Conservation (phyloP, 2,113 vertebrate genomes). For the Gopherus evgoodei region DNA sequence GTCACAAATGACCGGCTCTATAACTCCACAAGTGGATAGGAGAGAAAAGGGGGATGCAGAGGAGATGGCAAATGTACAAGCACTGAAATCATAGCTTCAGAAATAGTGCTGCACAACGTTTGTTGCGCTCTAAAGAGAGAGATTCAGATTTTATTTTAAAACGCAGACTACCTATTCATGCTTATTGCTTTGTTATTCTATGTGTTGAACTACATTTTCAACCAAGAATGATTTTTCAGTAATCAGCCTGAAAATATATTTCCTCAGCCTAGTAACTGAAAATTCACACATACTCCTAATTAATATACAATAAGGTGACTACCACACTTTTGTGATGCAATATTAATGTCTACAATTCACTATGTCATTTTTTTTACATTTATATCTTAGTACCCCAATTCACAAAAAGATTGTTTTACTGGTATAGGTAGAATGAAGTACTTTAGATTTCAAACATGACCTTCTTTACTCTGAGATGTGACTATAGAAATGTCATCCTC, state of each 20-base stretch:
- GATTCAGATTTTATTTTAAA: conserved; percentile 1
- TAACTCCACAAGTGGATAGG: neutral
- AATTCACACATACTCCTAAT: neutral
- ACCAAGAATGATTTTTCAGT: neutral
- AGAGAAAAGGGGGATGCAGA: neutral
- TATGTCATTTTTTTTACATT: neutral
- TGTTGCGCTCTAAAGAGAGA: neutral
- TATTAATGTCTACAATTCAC: neutral
- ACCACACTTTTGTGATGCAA: neutral
- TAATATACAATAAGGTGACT: neutral
- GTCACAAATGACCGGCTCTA: neutral
- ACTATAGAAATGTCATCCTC: neutral
- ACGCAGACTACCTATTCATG: neutral
- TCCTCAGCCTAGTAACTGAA: neutral
- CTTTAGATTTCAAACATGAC: neutral
- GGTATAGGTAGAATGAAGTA: neutral
- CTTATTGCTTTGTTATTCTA: neutral
- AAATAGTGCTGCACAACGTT: neutral
- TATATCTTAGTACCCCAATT: neutral
- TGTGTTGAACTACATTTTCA: neutral
- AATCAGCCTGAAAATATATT: neutral
- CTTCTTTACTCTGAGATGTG: neutral
- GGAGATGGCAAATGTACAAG: accelerated
- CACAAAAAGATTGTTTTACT: neutral
- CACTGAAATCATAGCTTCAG: neutral